phyloP scores from a whole-genome alignment of 2,797 vertebrate genomes.

The Myotis myotis region DNA sequence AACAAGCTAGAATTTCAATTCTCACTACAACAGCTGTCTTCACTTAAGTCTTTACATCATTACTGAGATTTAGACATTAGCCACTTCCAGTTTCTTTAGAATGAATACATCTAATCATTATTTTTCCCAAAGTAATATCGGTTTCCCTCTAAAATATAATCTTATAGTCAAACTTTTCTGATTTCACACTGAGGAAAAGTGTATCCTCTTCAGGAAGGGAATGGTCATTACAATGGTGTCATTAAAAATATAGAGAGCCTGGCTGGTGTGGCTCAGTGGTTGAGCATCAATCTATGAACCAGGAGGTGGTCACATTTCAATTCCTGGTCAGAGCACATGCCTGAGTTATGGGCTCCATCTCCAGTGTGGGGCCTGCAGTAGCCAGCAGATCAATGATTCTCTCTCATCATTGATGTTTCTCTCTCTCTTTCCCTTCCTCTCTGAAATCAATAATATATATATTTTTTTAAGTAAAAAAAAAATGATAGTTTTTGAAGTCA shows the following conservation, averaged over 20 bases:
- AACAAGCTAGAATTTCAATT: slow-evolving; percentile 52
- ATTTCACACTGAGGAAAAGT: not conserved
- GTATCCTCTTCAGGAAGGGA: not conserved
- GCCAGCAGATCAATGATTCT: too few relatives aligned
- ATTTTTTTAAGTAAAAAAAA: too few relatives aligned
- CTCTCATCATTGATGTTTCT: too few relatives aligned
- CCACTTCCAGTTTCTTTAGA: slow-evolving; percentile 48
- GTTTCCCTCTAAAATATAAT: not conserved
- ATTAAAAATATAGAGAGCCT: not conserved
- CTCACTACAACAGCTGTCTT: slow-evolving; percentile 43
- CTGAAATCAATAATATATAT: too few relatives aligned
- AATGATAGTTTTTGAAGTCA: too few relatives aligned
- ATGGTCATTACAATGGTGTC: not conserved
- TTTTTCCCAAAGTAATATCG: slow-evolving; percentile 53
- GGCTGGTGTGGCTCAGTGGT: too few relatives aligned
- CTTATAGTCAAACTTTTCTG: not conserved
- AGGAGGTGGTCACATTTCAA: too few relatives aligned
- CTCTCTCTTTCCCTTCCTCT: too few relatives aligned
- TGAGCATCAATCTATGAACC: too few relatives aligned
- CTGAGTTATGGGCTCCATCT: too few relatives aligned
- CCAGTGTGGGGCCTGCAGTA: too few relatives aligned
- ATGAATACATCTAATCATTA: slow-evolving; percentile 25
- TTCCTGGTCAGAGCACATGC: too few relatives aligned
- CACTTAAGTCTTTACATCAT: slow-evolving; percentile 45
- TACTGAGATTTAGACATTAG: slow-evolving; percentile 44